Evolutionary conservation across 2,113 vertebrate species (phyloP).

Genomic region (Micronisus gabar): DNA sequence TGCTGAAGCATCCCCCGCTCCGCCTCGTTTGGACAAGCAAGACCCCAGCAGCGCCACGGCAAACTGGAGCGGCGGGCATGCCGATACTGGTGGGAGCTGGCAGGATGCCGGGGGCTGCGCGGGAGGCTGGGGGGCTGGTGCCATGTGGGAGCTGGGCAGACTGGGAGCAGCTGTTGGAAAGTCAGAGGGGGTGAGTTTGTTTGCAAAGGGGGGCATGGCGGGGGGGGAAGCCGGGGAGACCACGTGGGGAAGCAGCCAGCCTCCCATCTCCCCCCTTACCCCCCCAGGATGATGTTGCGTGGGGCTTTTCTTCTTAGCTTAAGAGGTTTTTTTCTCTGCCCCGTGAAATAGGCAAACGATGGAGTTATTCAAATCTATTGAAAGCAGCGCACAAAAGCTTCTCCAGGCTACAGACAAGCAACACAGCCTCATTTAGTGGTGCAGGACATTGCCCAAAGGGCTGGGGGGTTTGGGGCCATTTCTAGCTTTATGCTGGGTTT

Average conservation of each 20-base stretch:
- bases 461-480: not conserved
- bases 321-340: not conserved
- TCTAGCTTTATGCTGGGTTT: not conserved
- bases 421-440: not conserved
- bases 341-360: not conserved
- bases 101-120: not conserved
- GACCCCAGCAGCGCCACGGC: not conserved
- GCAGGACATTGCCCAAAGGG: not conserved
- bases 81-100: not conserved
- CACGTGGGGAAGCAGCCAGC: not conserved
- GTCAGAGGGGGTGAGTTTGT: not conserved
- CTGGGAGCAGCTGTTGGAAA: constrained; percentile 7
- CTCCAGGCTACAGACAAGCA: not conserved
- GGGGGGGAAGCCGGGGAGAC: not conserved
- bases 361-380: constrained; percentile 1
- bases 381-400: not conserved
- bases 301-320: not conserved
- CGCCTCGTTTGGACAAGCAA: not conserved
- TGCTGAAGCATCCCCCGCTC: not conserved
- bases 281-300: not conserved
- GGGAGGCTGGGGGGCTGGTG: not conserved
- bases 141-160: not conserved
- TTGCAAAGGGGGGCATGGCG: not conserved
- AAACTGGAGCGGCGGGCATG: not conserved
- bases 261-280: not conserved